phyloP scores from a whole-genome alignment of 1,140 invertebrate species.

The Fopius arisanus region DNA sequence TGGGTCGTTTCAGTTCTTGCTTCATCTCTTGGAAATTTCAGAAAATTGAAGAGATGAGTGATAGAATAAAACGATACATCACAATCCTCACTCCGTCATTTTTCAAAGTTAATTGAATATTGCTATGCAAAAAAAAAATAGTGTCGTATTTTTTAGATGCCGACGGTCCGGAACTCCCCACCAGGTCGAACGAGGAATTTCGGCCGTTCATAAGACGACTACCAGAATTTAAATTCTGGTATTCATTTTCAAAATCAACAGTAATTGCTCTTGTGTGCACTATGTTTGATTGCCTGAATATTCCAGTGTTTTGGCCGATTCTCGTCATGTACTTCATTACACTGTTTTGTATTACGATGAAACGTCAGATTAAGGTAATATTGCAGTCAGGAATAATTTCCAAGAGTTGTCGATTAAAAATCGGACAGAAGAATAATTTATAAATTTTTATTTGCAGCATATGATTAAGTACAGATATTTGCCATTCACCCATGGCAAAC shows the following conservation, averaged over 20 bases:
- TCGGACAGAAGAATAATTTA: slow-evolving; percentile 23
- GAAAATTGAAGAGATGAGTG: no score
- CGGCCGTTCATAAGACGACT: slow-evolving; percentile 96
- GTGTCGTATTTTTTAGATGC: slow-evolving; percentile 67
- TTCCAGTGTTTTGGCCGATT: slow-evolving; percentile 99
- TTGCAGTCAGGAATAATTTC: slow-evolving; percentile 5
- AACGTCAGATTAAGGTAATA: slow-evolving; percentile 97
- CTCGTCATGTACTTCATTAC: slow-evolving; percentile 99
- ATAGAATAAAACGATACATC: slow-evolving; percentile 2
- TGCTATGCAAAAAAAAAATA: slow-evolving; percentile 5
- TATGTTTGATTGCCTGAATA: slow-evolving; percentile 97
- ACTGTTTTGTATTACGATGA: slow-evolving; percentile 98
- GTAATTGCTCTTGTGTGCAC: slow-evolving; percentile 91
- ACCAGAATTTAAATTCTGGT: slow-evolving; percentile 99
- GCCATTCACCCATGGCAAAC: slow-evolving; percentile 98
- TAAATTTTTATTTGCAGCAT: slow-evolving; percentile 79
- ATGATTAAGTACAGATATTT: slow-evolving; percentile 99
- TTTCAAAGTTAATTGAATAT: background rate
- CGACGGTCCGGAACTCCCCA: slow-evolving; percentile 92
- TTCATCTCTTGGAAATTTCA: slow-evolving; percentile 20
- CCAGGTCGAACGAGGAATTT: slow-evolving; percentile 95
- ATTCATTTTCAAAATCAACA: slow-evolving; percentile 96
- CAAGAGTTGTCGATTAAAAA: background rate
- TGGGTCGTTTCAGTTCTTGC: background rate
- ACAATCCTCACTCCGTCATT: no score